These are phyloP conservation scores for Melanotaenia maccullochi DNA, from an alignment of 2,797 vertebrate genomes.

Conservation along the genomic window DNA sequence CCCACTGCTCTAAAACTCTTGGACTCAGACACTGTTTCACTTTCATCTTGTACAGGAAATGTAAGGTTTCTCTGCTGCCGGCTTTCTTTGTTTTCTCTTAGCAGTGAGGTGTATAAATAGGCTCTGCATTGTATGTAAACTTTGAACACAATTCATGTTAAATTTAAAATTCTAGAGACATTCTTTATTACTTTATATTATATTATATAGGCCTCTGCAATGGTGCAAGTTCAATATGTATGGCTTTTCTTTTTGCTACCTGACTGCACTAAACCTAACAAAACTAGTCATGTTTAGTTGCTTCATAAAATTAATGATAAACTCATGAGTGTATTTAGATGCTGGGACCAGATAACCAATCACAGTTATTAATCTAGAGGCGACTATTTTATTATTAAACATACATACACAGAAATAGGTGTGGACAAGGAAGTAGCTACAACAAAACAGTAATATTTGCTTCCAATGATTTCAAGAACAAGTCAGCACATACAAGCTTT, in stretches of 20 bases:
- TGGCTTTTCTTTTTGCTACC: no score
- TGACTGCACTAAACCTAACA: no score
- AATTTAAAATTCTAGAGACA: not conserved
- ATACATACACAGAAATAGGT: not conserved
- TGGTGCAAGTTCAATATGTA: no score
- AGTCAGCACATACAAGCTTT: not conserved
- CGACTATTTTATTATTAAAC: not conserved
- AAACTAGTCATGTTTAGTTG: no score
- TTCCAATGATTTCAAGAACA: not conserved
- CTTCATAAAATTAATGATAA: no score
- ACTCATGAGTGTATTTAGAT: not conserved
- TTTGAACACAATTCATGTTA: not conserved
- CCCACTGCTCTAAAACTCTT: slow-evolving; percentile 75
- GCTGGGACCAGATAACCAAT: not conserved
- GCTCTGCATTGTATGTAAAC: not conserved
- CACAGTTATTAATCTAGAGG: not conserved
- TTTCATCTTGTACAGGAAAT: slow-evolving; percentile 75
- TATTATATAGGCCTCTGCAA: no score
- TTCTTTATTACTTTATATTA: not conserved
- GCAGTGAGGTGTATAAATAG: not conserved
- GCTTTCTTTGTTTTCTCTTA: not conserved
- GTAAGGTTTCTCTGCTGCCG: slow-evolving; percentile 74
- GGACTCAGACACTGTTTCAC: slow-evolving; percentile 81
- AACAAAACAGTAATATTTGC: not conserved
- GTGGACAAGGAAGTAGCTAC: not conserved